Base-by-base conservation (phyloP, 2,113 vertebrate species). In the Prunella fulvescens region DNA sequence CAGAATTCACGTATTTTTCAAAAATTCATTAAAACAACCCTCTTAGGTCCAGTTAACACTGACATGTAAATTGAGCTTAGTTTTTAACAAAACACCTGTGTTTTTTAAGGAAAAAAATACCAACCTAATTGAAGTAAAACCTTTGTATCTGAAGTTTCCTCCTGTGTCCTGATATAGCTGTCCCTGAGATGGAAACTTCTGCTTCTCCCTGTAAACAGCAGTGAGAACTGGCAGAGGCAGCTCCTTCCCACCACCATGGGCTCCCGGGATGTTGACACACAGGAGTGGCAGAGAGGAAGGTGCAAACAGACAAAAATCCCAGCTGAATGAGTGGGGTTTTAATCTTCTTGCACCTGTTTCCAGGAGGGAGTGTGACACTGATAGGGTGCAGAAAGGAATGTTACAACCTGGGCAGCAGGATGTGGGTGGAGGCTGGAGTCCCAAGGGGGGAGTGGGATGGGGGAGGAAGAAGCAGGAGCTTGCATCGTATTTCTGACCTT, bases 271-370 rank as follows among this genome's bases (percentile, higher is more conserved):
- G 94, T 93, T 97, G 97, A 96, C 94, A 94, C 60, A 81, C 3
- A 92, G 82, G 84, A 96, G 93, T 81, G 77, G 77, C 96, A 94
- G 50, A 94, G 80, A 91, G 92, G 51, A 91, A 95, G 95, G 94
- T 97, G 96, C 92, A 94, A 97, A 97, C 95, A 97, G 97, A 97
- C 71, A 51, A 93, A 90, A 96, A 94, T 91, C 92, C 90, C 96
- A 96, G 85, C 92, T 97, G 93, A 95, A 93, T 57, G 93, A 95
- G 95, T 86, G 92, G 92, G 81, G 4, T 90, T 96, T 95, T 96
- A 92, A 97, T 97, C 95, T 95, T 92, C 72, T 93, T 92, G 93
- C 96, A 97, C 96, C 97, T 97, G 97, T 79, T 97, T 96, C 44
- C 87, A 96, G 94, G 56, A 95, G 89, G 95, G 86, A 95, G 91